Percentiles rank a stretch among this genome's conserved stretches.
Conservation (phyloP, 1,140 invertebrate genomes). For the Semibalanus balanoides region DNA sequence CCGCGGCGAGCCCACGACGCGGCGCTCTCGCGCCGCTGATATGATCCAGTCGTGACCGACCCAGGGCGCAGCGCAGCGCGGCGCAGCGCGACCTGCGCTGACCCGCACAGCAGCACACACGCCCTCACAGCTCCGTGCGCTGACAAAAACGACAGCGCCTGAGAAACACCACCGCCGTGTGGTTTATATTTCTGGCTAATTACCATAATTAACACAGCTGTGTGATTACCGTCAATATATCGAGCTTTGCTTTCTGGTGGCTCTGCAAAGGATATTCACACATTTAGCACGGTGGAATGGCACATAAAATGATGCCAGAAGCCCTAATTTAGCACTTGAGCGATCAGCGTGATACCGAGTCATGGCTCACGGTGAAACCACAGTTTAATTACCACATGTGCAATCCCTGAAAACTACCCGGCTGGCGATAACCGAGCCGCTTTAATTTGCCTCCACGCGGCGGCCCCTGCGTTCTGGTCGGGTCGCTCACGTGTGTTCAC, state of each 20-base stretch:
- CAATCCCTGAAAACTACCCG: neutral
- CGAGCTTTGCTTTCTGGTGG: neutral
- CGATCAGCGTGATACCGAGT: neutral
- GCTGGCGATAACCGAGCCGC: neutral
- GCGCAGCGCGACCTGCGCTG: too few relatives aligned
- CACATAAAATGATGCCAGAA: slow-evolving; percentile 1
- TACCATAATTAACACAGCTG: neutral
- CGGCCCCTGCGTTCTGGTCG: too few relatives aligned
- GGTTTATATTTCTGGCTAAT: neutral
- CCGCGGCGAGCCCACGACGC: neutral
- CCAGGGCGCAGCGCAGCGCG: neutral
- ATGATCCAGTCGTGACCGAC: neutral
- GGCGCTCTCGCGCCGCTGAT: neutral
- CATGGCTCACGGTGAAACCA: neutral
- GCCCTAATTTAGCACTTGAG: neutral
- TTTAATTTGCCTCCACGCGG: neutral
- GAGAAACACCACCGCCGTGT: neutral
- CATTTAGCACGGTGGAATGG: neutral
- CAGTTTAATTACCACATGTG: neutral
- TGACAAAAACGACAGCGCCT: neutral
- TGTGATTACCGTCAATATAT: neutral
- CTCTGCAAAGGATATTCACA: neutral
- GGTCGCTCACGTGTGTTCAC: neutral
- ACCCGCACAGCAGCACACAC: neutral
- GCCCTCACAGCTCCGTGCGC: too few relatives aligned